Evolutionary conservation across 2,888 invertebrate species (phyloP), one percentile per base, ranked within the genome.

Genomic region (Cephalotes varians): DNA sequence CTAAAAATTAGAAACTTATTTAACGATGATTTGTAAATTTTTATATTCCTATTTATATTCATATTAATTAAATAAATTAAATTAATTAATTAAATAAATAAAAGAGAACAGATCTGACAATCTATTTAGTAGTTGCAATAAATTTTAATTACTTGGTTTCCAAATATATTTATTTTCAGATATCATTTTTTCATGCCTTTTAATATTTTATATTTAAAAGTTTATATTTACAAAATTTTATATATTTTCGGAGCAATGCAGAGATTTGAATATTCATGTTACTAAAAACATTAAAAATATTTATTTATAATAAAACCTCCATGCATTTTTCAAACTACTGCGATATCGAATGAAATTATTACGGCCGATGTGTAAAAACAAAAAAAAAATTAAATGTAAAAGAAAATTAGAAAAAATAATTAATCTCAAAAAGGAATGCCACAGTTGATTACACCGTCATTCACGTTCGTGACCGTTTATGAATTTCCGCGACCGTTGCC

Each of bases 401-500:
- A 25, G 18, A 15, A 67, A 31, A 12, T n/a, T 9, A 1, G 44
- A 28, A 25, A 1, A 67, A 44, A 56, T 44, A 1, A 15, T 28
- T 47, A 71, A 79, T 56, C 6, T 44, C 12, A 3, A 56, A 79
- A 58, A 37, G 2, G 9, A 71, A 69, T 34, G 3, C 3, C 34
- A 21, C 21, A 44, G 34, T 71, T 79, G 56, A 77, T 69, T 69
- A 44, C 51, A 65, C n/a, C 56, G 69, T 67, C 54, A 77, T 77
- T 69, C 56, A 25, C 5, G 56, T 71, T 71, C n/a, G 56, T 7
- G 44, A 54, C 58, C 51, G 21, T 81, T 79, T 74, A 79, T 81
- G 44, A 71, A 74, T 58, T 76, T 54, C 10, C 31, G 21, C 37
- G 44, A 64, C 54, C 67, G 60, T 79, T 31, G 54, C 54, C n/a